Evolutionary conservation across 2,888 invertebrate species (phyloP).

Genomic region (Criorhina ranunculi): DNA sequence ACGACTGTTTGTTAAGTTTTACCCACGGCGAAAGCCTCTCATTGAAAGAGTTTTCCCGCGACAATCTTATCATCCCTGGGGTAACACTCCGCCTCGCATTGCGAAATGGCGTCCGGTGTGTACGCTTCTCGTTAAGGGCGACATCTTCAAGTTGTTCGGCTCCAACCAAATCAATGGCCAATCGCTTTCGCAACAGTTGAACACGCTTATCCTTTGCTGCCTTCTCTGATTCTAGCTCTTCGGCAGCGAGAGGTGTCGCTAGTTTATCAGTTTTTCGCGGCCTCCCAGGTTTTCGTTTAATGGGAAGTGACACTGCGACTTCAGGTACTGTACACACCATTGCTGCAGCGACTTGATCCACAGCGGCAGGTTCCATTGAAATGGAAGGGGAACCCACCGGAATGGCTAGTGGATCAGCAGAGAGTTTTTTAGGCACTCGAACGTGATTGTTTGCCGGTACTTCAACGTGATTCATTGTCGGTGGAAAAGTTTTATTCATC

Average conservation of each 20-base stretch:
- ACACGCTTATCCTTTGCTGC: constrained; percentile 82
- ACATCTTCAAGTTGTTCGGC: constrained; percentile 78
- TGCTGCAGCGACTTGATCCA: constrained; percentile 43
- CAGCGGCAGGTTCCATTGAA: constrained; percentile 56
- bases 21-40: constrained; percentile 45
- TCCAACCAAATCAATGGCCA: constrained; percentile 83
- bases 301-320: constrained; percentile 77
- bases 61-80: constrained; percentile 71
- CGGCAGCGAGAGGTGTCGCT: constrained; percentile 42
- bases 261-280: constrained; percentile 82
- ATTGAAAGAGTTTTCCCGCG: constrained; percentile 44
- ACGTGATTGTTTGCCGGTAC: constrained; percentile 64
- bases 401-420: constrained; percentile 66
- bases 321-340: constrained; percentile 79
- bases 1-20: constrained; percentile 55
- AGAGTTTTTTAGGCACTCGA: constrained; percentile 57
- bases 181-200: constrained; percentile 81
- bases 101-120: constrained; percentile 80
- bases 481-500: constrained; percentile 36
- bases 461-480: constrained; percentile 61
- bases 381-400: constrained; percentile 40
- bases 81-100: constrained; percentile 81
- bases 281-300: constrained; percentile 84
- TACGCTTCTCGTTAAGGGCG: constrained; percentile 73
- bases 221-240: constrained; percentile 41